Evolutionary conservation across 2,113 vertebrate species (phyloP), one percentile per base, ranked within the genome.

Genomic region (Coptodon bakossiorum): DNA sequence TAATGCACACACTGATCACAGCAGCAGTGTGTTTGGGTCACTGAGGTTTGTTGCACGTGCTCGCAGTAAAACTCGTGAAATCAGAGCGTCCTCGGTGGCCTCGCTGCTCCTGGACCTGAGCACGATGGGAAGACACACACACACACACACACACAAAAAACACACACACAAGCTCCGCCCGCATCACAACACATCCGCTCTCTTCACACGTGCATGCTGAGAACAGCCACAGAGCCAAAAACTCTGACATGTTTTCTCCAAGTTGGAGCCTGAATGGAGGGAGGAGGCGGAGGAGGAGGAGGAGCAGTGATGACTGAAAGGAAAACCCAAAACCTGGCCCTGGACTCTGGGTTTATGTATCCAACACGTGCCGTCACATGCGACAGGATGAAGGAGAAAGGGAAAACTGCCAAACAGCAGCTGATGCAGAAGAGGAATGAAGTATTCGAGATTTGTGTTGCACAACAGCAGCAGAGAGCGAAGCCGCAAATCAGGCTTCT

Each of bases 341-440:
- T 11, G 82, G 71, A 57, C 40, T 88, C 82, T 43, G 56, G 45
- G 24, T 79, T 4, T 11, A 29, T 61, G 82, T 85, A 71, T 80
- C 61, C 87, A 85, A 83, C 90, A 91, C 88, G 88, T 93, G 90
- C 24, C 13, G 59, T 76, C 81, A 82, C 91, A 89, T 88, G 89
- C 61, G 82, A 87, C 85, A 50, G 78, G 78, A 86, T 17, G 78
- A n/a, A 81, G 61, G 68, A 19, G 63, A 38, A 40, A 27, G 8
- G 13, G 61, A 9, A 31, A 71, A 8, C 80, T 54, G 53, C 24
- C 59, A 81, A 54, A 71, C 71, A 86, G 84, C 85, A 73, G 79
- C 85, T 57, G 50, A 68, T 27, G 38, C 54, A 52, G 43, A 48
- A 27, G 8, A 29, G 45, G 22, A 27, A 43, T 19, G 27, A 50